Conservation (phyloP, 1,140 invertebrate species). For the Panagrolaimus sp. region DNA sequence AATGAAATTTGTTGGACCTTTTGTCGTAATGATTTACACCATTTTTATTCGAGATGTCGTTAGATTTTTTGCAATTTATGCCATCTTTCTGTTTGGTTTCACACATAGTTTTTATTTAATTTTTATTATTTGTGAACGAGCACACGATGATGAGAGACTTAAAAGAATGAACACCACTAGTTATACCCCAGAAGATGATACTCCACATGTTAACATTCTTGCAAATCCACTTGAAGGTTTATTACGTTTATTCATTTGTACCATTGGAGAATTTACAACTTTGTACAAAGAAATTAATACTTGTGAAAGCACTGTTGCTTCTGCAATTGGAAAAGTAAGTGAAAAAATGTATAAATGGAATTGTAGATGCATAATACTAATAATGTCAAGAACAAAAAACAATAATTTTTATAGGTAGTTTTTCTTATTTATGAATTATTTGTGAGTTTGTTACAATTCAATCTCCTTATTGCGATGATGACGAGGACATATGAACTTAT, state of each 20-base stretch:
- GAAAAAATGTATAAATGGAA: too few relatives aligned
- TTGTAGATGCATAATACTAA: background rate
- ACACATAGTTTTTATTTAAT: constrained; percentile 73
- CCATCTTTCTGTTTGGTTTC: constrained; percentile 93
- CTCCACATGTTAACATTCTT: constrained; percentile 52
- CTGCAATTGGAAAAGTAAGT: background rate
- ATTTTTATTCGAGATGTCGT: constrained; percentile 95
- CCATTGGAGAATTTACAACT: constrained; percentile 87
- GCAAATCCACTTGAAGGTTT: constrained; percentile 77
- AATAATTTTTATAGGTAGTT: constrained; percentile 67
- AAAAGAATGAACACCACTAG: background rate
- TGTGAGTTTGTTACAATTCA: constrained; percentile 88
- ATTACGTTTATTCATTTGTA: constrained; percentile 96
- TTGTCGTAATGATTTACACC: constrained; percentile 97
- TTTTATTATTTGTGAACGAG: constrained; percentile 38
- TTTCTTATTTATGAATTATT: constrained; percentile 96
- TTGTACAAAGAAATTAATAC: constrained; percentile 79
- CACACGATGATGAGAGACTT: too few relatives aligned
- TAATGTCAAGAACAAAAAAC: background rate
- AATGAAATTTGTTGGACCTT: constrained; percentile 93
- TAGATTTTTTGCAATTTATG: constrained; percentile 88
- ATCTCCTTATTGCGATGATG: constrained; percentile 99
- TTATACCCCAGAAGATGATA: constrained; percentile 16
- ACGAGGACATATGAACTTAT: constrained; percentile 94
- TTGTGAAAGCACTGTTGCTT: constrained; percentile 29